phyloP scores from a whole-genome alignment of 30 jellyfish, hydroid and myxozoan species.

The Rhopilema esculentum region DNA sequence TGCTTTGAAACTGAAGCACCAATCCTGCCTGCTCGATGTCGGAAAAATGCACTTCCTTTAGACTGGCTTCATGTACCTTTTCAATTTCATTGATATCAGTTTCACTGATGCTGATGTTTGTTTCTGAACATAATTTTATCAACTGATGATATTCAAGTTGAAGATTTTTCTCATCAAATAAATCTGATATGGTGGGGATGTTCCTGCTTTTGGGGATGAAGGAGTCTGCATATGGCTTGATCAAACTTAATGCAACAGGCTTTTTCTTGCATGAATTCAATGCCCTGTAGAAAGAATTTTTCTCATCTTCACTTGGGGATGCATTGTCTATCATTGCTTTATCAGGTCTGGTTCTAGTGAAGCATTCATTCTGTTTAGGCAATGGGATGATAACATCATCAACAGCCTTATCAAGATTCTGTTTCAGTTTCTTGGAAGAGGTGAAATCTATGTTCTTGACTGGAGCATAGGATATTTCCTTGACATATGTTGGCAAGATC shows the following conservation, averaged over 20 bases:
- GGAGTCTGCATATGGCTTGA: constrained; percentile 61
- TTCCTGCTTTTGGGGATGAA: constrained; percentile 50
- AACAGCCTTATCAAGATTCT: constrained; percentile 44
- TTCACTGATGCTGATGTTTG: constrained; percentile 32
- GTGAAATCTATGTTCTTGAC: constrained; percentile 44
- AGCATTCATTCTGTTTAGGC: constrained; percentile 57
- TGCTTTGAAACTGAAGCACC: constrained; percentile 57
- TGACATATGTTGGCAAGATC: constrained; percentile 61
- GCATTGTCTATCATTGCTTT: constrained; percentile 8
- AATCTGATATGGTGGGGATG: constrained; percentile 49
- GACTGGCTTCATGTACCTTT: constrained; percentile 69
- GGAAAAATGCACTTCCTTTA: constrained; percentile 45
- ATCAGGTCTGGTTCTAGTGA: constrained; percentile 41
- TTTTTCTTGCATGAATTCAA: constrained; percentile 21
- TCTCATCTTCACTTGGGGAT: constrained; percentile 58
- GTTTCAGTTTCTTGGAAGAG: constrained; percentile 49
- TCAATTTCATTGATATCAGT: constrained; percentile 35
- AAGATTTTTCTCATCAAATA: constrained; percentile 10
- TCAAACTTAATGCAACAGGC: constrained; percentile 56
- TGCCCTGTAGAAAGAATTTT: constrained; percentile 7
- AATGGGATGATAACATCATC: constrained; percentile 44
- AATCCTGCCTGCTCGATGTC: too few species aligned
- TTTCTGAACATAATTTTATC: constrained; percentile 24
- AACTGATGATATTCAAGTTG: constrained; percentile 52
- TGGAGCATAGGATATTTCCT: constrained; percentile 54